Conservation (phyloP, 1,140 invertebrate species). For the Leucophenga varia region DNA sequence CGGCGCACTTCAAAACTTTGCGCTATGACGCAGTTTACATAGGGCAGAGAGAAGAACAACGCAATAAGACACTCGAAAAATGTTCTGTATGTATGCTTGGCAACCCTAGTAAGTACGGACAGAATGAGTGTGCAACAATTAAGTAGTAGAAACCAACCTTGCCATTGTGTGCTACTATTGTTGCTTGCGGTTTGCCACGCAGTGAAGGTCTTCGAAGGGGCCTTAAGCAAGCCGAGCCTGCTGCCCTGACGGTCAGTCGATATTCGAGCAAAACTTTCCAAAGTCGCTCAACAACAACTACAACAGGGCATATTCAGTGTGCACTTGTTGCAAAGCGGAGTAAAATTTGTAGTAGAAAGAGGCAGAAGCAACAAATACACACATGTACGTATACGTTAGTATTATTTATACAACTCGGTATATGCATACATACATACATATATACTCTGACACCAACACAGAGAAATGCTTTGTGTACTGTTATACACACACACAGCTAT, state of each 20-base stretch:
- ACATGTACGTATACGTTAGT: background rate
- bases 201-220: constrained; percentile 1
- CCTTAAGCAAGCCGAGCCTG: too few species aligned
- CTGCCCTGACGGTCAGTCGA: constrained; percentile 6
- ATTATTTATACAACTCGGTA: constrained; percentile 15
- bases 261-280: constrained; percentile 9
- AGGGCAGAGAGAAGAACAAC: constrained; percentile 9
- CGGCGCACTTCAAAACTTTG: constrained; percentile 5
- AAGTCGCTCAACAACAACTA: background rate
- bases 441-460: constrained; percentile 3
- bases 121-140: constrained; percentile 19
- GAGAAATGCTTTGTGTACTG: constrained; percentile 9
- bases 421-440: constrained; percentile 7
- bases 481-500: constrained; percentile 15
- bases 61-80: constrained; percentile 15
- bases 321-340: constrained; percentile 24
- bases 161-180: constrained; percentile 8
- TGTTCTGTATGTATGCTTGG: too few species aligned
- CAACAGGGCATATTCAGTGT: background rate
- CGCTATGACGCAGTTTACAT: constrained; percentile 13
- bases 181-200: constrained; percentile 13
- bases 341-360: constrained; percentile 10
- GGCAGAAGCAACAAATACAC: background rate
- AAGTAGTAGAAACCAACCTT: constrained; percentile 1
- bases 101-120: too few species aligned